Evolutionary conservation across 2,888 invertebrate species (phyloP).

Genomic region (Auanema freiburgensis): DNA sequence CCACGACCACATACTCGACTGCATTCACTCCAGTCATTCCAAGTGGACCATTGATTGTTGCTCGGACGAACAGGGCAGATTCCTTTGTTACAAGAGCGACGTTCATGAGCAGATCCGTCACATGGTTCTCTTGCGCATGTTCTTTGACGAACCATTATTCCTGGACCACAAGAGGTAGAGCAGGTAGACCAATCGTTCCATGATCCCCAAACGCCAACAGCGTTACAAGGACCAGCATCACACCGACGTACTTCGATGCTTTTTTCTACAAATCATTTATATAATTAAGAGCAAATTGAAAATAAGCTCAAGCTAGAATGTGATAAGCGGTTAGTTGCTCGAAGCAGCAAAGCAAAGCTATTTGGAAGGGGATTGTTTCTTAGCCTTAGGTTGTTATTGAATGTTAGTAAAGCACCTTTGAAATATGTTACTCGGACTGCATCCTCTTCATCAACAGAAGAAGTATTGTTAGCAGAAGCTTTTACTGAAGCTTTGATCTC

Average conservation of each 20-base stretch:
- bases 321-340: background rate
- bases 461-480: too few species aligned
- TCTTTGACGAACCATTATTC: conserved; percentile 54
- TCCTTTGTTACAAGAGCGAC: conserved; percentile 57
- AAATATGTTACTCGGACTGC: conserved; percentile 1
- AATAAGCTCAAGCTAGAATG: background rate
- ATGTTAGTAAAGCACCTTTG: background rate
- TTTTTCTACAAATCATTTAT: conserved; percentile 41
- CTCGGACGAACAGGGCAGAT: conserved; percentile 39
- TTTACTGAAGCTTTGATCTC: conserved; percentile 18
- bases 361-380: too few species aligned
- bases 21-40: conserved; percentile 59
- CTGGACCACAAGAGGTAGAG: conserved; percentile 59
- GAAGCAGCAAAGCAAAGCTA: too few species aligned
- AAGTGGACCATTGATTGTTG: conserved; percentile 34
- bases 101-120: conserved; percentile 59
- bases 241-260: conserved; percentile 61
- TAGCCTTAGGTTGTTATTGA: too few species aligned
- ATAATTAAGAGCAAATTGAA: background rate
- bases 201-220: conserved; percentile 53
- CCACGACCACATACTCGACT: conserved; percentile 58
- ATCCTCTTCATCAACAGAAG: too few species aligned
- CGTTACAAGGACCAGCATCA: conserved; percentile 57
- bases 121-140: conserved; percentile 58
- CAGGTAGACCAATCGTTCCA: conserved; percentile 59